phyloP scores from a whole-genome alignment of 2,797 vertebrate species.

The Varecia variegata region DNA sequence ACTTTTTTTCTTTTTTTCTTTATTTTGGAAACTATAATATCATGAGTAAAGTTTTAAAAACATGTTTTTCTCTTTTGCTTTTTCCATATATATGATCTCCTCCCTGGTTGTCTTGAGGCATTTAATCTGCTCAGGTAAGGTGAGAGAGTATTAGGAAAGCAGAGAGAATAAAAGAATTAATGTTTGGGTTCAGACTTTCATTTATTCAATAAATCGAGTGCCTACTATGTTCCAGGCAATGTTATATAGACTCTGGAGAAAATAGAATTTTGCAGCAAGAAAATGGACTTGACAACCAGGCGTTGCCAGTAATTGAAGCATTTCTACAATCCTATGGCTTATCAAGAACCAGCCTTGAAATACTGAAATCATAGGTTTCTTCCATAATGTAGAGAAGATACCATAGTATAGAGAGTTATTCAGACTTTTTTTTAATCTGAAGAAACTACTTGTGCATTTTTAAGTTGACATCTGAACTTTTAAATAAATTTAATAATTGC shows the following conservation, averaged over 20 bases:
- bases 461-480: conserved; percentile 9
- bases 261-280: neutral
- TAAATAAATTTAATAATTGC: neutral
- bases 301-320: neutral
- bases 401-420: neutral
- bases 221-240: neutral
- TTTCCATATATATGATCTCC: neutral
- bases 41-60: neutral
- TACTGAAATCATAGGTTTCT: neutral
- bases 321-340: neutral
- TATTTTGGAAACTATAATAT: neutral
- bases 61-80: neutral
- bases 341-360: neutral
- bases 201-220: neutral
- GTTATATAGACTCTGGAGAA: neutral
- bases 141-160: neutral
- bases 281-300: neutral
- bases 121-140: neutral
- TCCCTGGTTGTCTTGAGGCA: neutral
- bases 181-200: neutral
- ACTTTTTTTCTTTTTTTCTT: neutral
- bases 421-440: neutral
- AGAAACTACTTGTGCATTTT: neutral
- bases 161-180: neutral
- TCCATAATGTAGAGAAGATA: neutral